Evolutionary conservation across 2,888 invertebrate genomes (phyloP), one percentile per base, ranked within the genome.

Genomic region (Trichopria drosophilae): DNA sequence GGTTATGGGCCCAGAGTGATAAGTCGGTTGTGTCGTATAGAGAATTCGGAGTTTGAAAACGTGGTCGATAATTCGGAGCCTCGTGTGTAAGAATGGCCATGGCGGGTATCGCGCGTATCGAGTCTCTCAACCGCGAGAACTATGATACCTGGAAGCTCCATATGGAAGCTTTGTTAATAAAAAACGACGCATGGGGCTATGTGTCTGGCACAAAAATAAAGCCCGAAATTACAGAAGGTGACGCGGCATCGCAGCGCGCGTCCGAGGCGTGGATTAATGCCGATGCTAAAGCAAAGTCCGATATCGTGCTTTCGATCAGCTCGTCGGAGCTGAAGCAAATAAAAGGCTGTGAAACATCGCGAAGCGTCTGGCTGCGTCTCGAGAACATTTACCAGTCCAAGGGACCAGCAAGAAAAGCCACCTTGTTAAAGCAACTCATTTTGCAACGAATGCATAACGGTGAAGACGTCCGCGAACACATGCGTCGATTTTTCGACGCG

Each of bases 371-470:
- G 57, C 13, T 42, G 3, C 53, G 41, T 15, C 35, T 53, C 10
- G 34, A 45, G 19, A 15, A 20, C 12, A 37, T 47, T 6, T 48
- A 48, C 24, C 36, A 39, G 10, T 52, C 51, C 5, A 52, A 51
- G 26, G 48, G 55, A 10, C 55, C 41, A 12, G 48, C 51, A 3
- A 13, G 39, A n/a, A 53, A 51, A 23, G 53, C 55, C 3, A 48
- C 46, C 4, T 26, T 57, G 18, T 36, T 51, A 16, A 55, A 57
- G 15, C 46, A 43, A 9, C 35, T 57, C 6, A 44, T 49, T 2
- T 32, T 45, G 2, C 39, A 53, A n/a, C n/a, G n/a, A n/a, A n/a
- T n/a, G n/a, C n/a, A n/a, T n/a, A n/a, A n/a, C n/a, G n/a, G 3
- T 29, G 44, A 36, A 7, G 52, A 55, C 31, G 36, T 48, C 3